Conservation (phyloP, 2,113 vertebrate species). For the Notarius quadriscutis region DNA sequence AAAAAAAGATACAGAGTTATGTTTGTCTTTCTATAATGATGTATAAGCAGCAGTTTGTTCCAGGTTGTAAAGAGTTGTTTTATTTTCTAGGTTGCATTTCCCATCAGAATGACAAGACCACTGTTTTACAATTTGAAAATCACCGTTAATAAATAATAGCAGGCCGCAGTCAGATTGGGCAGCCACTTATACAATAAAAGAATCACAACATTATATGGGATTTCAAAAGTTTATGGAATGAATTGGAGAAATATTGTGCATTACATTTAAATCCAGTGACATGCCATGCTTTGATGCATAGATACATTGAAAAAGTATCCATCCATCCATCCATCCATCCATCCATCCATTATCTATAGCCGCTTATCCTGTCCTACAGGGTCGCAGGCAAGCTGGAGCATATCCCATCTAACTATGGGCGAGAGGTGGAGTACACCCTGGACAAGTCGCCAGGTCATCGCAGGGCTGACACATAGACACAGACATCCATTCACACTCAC, state of each 20-base stretch:
- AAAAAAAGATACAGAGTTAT: not conserved
- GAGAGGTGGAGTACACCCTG: too few relatives aligned
- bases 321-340: too few relatives aligned
- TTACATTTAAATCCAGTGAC: not conserved
- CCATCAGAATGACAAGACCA: conserved; percentile 71
- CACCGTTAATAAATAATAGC: not conserved
- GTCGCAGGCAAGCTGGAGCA: too few relatives aligned
- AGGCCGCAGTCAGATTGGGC: not conserved
- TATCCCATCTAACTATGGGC: too few relatives aligned
- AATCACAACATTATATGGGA: not conserved
- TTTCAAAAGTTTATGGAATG: not conserved
- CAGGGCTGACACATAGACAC: too few relatives aligned
- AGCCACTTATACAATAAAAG: not conserved
- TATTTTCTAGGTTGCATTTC: conserved; percentile 68
- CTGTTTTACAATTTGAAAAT: not conserved
- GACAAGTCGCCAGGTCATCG: too few relatives aligned
- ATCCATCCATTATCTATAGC: too few relatives aligned
- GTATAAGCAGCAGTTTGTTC: not conserved
- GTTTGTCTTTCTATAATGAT: not conserved
- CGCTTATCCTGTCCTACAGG: too few relatives aligned
- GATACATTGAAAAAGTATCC: too few relatives aligned
- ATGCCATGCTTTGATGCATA: not conserved
- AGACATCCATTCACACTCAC: too few relatives aligned
- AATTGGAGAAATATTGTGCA: not conserved
- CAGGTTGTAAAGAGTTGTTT: conserved; percentile 1